Base-by-base conservation (phyloP, 2,113 vertebrate species). In the Monopterus albus region DNA sequence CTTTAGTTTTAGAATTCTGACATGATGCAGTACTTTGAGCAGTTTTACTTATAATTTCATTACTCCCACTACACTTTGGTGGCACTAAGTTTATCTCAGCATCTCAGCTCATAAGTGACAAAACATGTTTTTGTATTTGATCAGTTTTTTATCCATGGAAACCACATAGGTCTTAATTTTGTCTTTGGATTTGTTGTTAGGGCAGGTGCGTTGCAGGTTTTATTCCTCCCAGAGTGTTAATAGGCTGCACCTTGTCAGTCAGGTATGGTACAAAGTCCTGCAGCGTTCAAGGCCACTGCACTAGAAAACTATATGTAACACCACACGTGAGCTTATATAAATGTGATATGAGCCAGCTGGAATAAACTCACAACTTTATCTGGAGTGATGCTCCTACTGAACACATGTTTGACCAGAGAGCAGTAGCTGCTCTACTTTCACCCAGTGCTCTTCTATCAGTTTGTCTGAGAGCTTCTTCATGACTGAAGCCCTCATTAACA, bases 401-500 rank as follows among this genome's bases (percentile, higher is more conserved):
- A 70, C 58, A 39, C 33, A 28, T 23, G 21, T 63, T 51, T 79
- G 45, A 72, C 67, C 56, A 63, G 56, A 70, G 70, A 43, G 42
- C n/a, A 33, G 10, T 2, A 12, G 21, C 39, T 1, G 15, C 15
- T 21, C 52, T 4, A 15, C 15, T 35, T 40, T 38, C 29, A 23
- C 6, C 35, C 58, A 29, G 49, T 57, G 49, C 15, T 56, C 42
- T 40, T 25, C 36, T 69, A 50, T 60, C 21, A 35, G 43, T 55
- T 39, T 72, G 56, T 47, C 53, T 64, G 58, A 70, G 38, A 50
- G 74, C 74, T 63, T 11, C 33, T 56, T 84, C 72, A 65, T 72
- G 43, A 38, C 14, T 7, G 26, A 40, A 28, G 42, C 7, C 10
- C 80, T 83, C 72, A 56, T 81, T 81, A 81, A 45, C 46, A 45